Evolutionary conservation across 1,140 invertebrate species (phyloP), one percentile per base, ranked within the genome.

Genomic region (Eumaeus atala): DNA sequence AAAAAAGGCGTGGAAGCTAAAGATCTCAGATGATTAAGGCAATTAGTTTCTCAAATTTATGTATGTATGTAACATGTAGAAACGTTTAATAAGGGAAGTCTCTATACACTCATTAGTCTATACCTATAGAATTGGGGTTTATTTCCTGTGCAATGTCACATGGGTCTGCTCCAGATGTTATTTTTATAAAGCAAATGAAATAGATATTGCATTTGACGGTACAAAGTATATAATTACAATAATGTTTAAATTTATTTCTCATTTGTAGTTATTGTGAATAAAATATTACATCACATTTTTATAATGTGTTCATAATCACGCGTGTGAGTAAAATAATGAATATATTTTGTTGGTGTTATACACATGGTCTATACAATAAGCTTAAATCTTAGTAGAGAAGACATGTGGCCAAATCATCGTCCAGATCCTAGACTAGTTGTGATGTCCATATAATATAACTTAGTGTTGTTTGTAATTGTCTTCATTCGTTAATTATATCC

Each of bases 321-420:
- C 12, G 38, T 44, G 40, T 16, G 14, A 53, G 40, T 52, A 28
- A 18, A 51, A 37, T 53, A 59, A 51, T 55, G 42, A 59, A 60
- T 57, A 62, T 64, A 67, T 64, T 64, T 64, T 67, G 54, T 57
- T 64, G 62, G 59, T 64, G 47, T 60, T 65, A 62, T 63, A 62
- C 61, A 63, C 55, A 58, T 57, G 53, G 34, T 60, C 42, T 61
- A 37, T 60, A 64, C 40, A 52, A 28, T 50, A 50, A 50, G 35
- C 51, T 72, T 72, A 72, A 58, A 67, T 63, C 9, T 37, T 17
- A 36, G 28, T 40, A 17, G 18, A 36, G 66, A 72, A 70, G 75
- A 80, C 74, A 80, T 74, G 82, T 78, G 77, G 82, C 82, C 82
- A 85, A 85, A 85, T 82, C 80, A 73, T 80, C 79, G 82, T 85